Conservation (phyloP, 2,888 invertebrate genomes). For the Sarcophaga subvicina region DNA sequence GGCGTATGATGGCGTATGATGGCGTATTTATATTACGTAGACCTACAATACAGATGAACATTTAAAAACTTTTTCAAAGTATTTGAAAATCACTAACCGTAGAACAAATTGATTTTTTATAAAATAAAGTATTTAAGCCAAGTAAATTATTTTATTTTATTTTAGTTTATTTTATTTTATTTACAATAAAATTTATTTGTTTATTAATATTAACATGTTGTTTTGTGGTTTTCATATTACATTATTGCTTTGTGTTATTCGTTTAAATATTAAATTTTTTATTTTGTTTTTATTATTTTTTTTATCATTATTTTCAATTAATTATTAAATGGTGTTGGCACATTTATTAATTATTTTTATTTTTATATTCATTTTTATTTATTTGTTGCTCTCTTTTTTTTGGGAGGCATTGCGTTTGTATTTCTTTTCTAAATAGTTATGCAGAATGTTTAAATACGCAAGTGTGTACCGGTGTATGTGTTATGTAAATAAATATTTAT, state of each 20-base stretch:
- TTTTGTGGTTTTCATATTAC: slow-evolving; percentile 43
- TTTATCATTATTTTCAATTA: slow-evolving; percentile 21
- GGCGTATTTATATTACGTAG: too few relatives aligned
- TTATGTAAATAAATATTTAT: slow-evolving; percentile 8
- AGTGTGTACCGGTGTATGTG: not conserved
- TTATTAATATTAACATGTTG: slow-evolving; percentile 27
- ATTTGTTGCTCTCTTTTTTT: not conserved
- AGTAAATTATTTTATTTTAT: not conserved
- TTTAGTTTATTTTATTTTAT: not conserved
- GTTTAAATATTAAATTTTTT: not conserved
- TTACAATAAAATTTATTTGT: slow-evolving; percentile 11
- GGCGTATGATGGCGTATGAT: too few relatives aligned
- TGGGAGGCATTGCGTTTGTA: not conserved
- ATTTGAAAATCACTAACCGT: too few relatives aligned
- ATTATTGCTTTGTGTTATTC: not conserved
- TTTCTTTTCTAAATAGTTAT: slow-evolving; percentile 15
- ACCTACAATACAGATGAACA: not conserved
- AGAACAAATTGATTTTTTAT: too few relatives aligned
- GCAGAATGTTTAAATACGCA: slow-evolving; percentile 3
- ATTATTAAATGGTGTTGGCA: slow-evolving; percentile 34
- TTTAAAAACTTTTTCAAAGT: too few relatives aligned
- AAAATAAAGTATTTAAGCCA: not conserved
- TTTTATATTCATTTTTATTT: slow-evolving; percentile 17
- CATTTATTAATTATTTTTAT: slow-evolving; percentile 32
- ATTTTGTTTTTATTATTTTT: not conserved